These are phyloP conservation scores for Gulo gulo DNA, from an alignment of 2,113 vertebrate genomes.

Conservation along the genomic window DNA sequence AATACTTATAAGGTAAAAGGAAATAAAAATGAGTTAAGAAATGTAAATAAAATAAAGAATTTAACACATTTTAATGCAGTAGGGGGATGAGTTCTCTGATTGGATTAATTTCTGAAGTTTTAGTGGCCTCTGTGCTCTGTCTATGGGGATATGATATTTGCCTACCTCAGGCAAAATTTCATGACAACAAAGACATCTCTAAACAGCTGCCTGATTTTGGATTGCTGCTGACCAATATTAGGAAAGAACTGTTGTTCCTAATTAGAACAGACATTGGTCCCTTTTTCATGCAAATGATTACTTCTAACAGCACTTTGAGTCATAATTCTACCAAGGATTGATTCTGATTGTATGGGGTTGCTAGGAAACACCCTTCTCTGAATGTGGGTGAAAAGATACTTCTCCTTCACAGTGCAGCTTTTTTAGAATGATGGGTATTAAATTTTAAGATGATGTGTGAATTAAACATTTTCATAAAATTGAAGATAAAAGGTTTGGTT, in stretches of 20 bases:
- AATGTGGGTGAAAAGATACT: slow-evolving; percentile 70
- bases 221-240: slow-evolving; percentile 70
- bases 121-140: background rate
- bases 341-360: slow-evolving; percentile 76
- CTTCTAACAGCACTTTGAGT: slow-evolving; percentile 69
- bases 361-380: slow-evolving; percentile 75
- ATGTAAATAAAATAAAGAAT: slow-evolving; percentile 5
- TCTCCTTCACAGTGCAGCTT: slow-evolving; percentile 50
- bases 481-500: slow-evolving; percentile 60
- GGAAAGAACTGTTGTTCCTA: slow-evolving; percentile 70
- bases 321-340: slow-evolving; percentile 65
- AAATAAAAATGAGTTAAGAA: background rate
- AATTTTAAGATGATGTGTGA: slow-evolving; percentile 69
- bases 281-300: slow-evolving; percentile 80
- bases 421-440: slow-evolving; percentile 65
- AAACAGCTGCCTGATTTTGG: slow-evolving; percentile 59
- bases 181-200: slow-evolving; percentile 57
- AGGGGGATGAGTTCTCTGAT: background rate
- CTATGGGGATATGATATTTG: background rate
- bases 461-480: slow-evolving; percentile 71
- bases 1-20: background rate
- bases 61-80: background rate
- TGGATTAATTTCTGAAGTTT: slow-evolving; percentile 46
- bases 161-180: slow-evolving; percentile 59
- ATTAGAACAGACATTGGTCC: slow-evolving; percentile 72